Percentiles rank a stretch among this genome's conserved stretches.
Conservation (phyloP, 1,140 invertebrate species). For the Euschistus heros region DNA sequence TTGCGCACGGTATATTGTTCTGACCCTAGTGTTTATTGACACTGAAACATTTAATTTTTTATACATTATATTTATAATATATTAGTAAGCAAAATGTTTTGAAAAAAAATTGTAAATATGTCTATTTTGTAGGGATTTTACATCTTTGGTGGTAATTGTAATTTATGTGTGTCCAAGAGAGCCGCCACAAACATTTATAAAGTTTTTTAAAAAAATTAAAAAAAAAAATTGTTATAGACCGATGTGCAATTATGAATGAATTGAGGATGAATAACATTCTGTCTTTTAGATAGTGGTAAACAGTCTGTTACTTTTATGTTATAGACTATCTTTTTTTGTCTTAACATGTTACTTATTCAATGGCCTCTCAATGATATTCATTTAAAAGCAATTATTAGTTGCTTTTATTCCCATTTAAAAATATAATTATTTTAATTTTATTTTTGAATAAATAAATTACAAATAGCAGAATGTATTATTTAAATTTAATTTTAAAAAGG, state of each 20-base stretch:
- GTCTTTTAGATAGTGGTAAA: too few species aligned
- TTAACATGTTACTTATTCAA: background rate
- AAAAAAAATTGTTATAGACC: background rate
- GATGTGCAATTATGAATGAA: constrained; percentile 12
- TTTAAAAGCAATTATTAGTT: background rate
- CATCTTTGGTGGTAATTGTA: constrained; percentile 1
- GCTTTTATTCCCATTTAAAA: background rate
- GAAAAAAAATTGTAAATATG: constrained; percentile 23
- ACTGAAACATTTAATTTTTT: constrained; percentile 15
- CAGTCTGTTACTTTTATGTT: too few species aligned
- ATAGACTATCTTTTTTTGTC: too few species aligned
- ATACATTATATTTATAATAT: constrained; percentile 13
- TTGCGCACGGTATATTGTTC: constrained; percentile 21
- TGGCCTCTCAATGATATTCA: constrained; percentile 6
- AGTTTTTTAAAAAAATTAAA: background rate
- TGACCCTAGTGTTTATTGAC: constrained; percentile 17
- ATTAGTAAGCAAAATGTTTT: constrained; percentile 2
- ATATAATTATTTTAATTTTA: background rate
- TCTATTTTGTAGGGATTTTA: constrained; percentile 13
- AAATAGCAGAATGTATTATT: constrained; percentile 4
- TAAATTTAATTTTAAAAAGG: constrained; percentile 5
- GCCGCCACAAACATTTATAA: constrained; percentile 1
- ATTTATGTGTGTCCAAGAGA: constrained; percentile 8
- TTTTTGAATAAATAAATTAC: constrained; percentile 9
- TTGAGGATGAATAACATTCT: background rate